A percentile compares a stretch with the other conserved stretches of the same genome.
These are phyloP conservation scores for Lateolabrax maculatus DNA, from an alignment of 2,797 vertebrate species.

Conservation along the genomic window DNA sequence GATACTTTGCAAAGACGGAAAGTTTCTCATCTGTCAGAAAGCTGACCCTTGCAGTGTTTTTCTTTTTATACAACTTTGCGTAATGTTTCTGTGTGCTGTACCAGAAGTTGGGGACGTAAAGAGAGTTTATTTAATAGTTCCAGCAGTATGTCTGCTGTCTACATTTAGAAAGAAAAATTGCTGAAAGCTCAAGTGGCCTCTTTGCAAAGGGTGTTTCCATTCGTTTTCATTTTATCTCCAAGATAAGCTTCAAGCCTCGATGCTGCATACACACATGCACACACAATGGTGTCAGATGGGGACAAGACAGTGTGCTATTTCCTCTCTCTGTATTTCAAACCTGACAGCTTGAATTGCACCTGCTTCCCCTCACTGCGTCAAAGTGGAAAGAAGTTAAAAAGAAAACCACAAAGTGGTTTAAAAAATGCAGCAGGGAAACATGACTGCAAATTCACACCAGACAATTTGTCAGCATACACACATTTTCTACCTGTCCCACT, in stretches of 20 bases:
- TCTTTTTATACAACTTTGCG: not conserved
- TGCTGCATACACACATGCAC: conserved; percentile 23
- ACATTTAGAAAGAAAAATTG: conserved; percentile 25
- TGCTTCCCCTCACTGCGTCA: conserved; percentile 70
- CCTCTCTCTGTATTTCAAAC: conserved; percentile 76
- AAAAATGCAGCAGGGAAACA: conserved; percentile 45
- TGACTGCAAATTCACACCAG: conserved; percentile 32
- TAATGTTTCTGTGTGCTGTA: not conserved
- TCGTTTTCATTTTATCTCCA: conserved; percentile 65
- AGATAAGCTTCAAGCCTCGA: conserved; percentile 68
- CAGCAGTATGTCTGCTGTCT: conserved; percentile 16
- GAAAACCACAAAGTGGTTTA: conserved; percentile 63
- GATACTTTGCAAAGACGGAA: not conserved
- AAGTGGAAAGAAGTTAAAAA: conserved; percentile 67
- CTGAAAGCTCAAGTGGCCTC: conserved; percentile 34
- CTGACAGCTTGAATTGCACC: conserved; percentile 77
- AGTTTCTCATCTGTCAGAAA: not conserved
- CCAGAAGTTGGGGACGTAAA: conserved; percentile 5
- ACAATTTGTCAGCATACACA: conserved; percentile 24
- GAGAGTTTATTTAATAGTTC: conserved; percentile 12
- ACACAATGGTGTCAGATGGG: conserved; percentile 69
- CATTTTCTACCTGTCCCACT: conserved; percentile 8
- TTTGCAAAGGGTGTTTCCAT: conserved; percentile 65
- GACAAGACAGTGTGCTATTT: conserved; percentile 75
- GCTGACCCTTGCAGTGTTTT: conserved; percentile 6